Conservation (phyloP, 2,888 invertebrate species). For the Pammene fasciana region DNA sequence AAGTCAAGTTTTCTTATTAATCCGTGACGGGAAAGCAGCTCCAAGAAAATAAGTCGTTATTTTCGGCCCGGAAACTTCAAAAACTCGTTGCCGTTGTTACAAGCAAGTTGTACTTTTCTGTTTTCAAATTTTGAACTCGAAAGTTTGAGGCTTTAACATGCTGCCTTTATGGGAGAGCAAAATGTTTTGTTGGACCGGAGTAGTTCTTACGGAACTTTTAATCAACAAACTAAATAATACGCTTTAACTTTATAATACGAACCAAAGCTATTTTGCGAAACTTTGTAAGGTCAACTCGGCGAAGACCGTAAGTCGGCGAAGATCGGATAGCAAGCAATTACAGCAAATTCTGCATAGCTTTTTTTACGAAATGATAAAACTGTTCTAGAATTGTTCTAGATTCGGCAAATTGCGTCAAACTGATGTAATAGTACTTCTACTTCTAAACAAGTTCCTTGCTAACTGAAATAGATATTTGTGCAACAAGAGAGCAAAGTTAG, state of each 20-base stretch:
- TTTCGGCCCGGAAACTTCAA: conserved; percentile 32
- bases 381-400: too few species aligned
- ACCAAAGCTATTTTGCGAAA: background rate
- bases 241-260: background rate
- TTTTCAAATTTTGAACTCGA: conserved; percentile 35
- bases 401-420: too few species aligned
- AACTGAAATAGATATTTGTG: too few species aligned
- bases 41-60: conserved; percentile 27
- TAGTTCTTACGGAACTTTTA: conserved; percentile 16
- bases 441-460: too few species aligned
- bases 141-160: conserved; percentile 21
- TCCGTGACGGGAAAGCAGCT: conserved; percentile 22
- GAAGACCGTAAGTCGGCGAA: too few species aligned
- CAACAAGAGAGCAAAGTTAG: too few species aligned
- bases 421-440: too few species aligned
- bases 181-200: conserved; percentile 25
- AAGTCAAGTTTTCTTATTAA: conserved; percentile 39
- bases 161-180: conserved; percentile 21
- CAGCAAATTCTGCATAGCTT: too few species aligned
- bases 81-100: conserved; percentile 37
- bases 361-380: too few species aligned
- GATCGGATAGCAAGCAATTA: too few species aligned
- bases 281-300: conserved; percentile 1
- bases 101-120: conserved; percentile 37
- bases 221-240: conserved; percentile 23